Percentiles rank a stretch among this genome's conserved stretches.
phyloP scores from a whole-genome alignment of 2,113 vertebrate genomes.

The Oxyura jamaicensis region DNA sequence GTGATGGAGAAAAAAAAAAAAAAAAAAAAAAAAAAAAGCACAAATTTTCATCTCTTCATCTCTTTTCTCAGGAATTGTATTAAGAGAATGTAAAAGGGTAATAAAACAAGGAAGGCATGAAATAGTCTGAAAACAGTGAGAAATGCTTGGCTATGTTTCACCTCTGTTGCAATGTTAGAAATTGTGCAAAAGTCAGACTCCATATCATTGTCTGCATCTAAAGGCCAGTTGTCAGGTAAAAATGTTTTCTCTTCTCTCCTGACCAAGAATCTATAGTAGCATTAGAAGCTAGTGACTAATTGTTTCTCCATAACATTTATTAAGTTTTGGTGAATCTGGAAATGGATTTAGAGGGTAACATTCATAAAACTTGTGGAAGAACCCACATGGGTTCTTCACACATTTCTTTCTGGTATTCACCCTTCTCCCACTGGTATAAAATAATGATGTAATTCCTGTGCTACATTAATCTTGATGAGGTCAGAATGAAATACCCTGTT shows the following conservation, averaged over 20 bases:
- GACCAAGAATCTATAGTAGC: neutral
- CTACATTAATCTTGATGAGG: neutral
- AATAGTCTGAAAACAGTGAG: constrained; percentile 27
- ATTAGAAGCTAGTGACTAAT: neutral
- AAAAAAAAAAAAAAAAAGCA: neutral
- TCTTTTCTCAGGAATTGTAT: constrained; percentile 24
- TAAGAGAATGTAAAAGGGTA: constrained; percentile 17
- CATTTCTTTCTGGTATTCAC: neutral
- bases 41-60: neutral
- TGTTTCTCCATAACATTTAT: neutral
- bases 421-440: neutral
- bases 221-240: neutral
- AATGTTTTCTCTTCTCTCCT: neutral
- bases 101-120: constrained; percentile 41
- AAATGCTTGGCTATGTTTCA: neutral
- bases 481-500: neutral
- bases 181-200: neutral
- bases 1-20: neutral
- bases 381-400: neutral
- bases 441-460: neutral
- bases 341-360: neutral
- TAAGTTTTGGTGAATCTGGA: neutral
- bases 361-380: neutral
- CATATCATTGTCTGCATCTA: neutral
- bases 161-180: neutral